Conservation (phyloP, 2,797 vertebrate genomes). For the Falco rusticolus region DNA sequence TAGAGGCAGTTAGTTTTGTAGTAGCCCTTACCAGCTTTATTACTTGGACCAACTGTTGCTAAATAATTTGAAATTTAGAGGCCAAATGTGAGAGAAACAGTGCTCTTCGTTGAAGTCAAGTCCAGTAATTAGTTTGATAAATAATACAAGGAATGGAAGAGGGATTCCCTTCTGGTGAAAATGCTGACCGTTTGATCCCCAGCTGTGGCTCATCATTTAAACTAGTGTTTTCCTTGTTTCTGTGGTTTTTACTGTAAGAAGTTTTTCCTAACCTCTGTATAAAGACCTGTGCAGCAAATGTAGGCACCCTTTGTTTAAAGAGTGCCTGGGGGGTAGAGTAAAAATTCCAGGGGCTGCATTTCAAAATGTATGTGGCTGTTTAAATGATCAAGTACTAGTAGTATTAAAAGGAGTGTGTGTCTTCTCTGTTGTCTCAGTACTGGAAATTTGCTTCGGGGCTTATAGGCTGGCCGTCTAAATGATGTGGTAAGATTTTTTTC, state of each 20-base stretch:
- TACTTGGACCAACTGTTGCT: not conserved
- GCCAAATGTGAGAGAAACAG: not conserved
- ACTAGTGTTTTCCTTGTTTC: conserved; percentile 6
- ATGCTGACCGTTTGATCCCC: not conserved
- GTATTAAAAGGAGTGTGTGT: not conserved
- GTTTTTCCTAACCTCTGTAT: not conserved
- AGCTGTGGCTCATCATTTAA: not conserved
- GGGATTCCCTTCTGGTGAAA: not conserved
- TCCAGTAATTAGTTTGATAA: not conserved
- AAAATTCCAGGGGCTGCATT: not conserved
- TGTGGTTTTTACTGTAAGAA: conserved; percentile 2
- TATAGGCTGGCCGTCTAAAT: not conserved
- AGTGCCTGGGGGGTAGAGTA: not conserved
- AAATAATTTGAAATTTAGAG: not conserved
- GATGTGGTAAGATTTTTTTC: not conserved
- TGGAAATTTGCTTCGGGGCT: not conserved
- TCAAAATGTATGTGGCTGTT: not conserved
- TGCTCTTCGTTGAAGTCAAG: not conserved
- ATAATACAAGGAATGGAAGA: not conserved
- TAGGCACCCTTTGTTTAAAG: not conserved
- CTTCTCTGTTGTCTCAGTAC: not conserved
- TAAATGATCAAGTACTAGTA: not conserved
- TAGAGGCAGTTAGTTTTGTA: not conserved
- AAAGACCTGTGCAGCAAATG: conserved; percentile 7
- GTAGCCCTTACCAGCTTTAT: not conserved